Evolutionary conservation across 1,140 invertebrate species (phyloP).

Genomic region (Drosophila littoralis): DNA sequence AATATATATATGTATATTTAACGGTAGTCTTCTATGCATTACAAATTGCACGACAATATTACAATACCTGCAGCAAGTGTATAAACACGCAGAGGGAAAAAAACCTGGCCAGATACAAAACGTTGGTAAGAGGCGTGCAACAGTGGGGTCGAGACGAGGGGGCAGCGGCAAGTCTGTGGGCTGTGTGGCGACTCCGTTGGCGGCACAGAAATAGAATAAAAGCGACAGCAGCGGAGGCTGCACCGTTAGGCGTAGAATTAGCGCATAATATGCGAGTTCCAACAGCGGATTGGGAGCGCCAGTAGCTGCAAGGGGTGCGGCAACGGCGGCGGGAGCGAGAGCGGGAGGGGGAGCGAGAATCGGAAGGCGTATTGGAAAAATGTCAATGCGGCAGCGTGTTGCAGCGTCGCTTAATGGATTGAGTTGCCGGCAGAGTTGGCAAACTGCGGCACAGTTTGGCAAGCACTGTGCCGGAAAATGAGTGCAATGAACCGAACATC

Average conservation of each 20-base stretch:
- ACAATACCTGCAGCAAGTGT: not conserved
- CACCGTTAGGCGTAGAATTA: slow-evolving; percentile 76
- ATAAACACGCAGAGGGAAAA: not conserved
- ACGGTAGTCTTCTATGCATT: no score
- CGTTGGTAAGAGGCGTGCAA: slow-evolving; percentile 13
- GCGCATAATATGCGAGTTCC: slow-evolving; percentile 69
- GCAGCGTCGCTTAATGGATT: slow-evolving; percentile 13
- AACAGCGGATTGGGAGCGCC: slow-evolving; percentile 43
- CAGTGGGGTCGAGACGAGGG: not conserved
- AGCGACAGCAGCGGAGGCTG: slow-evolving; percentile 67
- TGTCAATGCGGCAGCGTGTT: slow-evolving; percentile 54
- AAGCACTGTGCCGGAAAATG: slow-evolving; percentile 24
- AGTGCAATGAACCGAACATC: slow-evolving; percentile 65
- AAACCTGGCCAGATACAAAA: slow-evolving; percentile 26
- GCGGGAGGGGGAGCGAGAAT: not conserved
- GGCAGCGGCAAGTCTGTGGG: slow-evolving; percentile 50
- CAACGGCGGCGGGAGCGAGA: not conserved
- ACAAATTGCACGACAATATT: no score
- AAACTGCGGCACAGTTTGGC: slow-evolving; percentile 59
- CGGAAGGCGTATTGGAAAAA: slow-evolving; percentile 42
- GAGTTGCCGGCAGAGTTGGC: slow-evolving; percentile 13
- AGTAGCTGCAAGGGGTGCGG: not conserved
- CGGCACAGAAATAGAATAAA: slow-evolving; percentile 78
- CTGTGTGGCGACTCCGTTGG: slow-evolving; percentile 67
- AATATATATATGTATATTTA: no score